A percentile compares a stretch with the other conserved stretches of the same genome.
phyloP scores from a whole-genome alignment of 2,888 invertebrate species.

The Octonoba sinensis region DNA sequence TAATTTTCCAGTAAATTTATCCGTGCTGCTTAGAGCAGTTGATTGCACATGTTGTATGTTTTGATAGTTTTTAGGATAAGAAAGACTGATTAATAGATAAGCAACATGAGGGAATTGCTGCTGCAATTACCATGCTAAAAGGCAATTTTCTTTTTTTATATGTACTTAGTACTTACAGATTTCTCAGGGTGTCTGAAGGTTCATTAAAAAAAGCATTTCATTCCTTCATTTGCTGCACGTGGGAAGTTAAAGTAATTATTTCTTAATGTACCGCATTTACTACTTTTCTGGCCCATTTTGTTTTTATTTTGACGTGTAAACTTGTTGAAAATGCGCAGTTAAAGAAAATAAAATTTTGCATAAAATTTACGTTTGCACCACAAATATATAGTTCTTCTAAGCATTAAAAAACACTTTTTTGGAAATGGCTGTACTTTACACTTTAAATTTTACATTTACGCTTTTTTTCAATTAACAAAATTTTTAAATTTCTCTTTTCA shows the following conservation, averaged over 20 bases:
- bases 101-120: conserved; percentile 3
- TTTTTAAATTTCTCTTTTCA: no score
- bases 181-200: conserved; percentile 5
- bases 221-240: conserved; percentile 1
- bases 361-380: no score
- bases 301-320: not conserved
- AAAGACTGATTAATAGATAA: conserved; percentile 36
- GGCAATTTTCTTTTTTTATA: not conserved
- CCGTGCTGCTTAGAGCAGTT: no score
- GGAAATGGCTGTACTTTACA: no score
- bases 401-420: no score
- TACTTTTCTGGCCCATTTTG: not conserved
- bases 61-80: not conserved
- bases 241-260: conserved; percentile 46
- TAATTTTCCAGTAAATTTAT: no score
- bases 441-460: no score
- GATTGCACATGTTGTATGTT: conserved; percentile 2
- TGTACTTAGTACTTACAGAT: not conserved
- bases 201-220: conserved; percentile 12
- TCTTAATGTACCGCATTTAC: conserved; percentile 28
- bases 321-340: no score
- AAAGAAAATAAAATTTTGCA: not conserved
- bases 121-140: conserved; percentile 47
- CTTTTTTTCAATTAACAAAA: no score
- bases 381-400: no score